Evolutionary conservation across 2,113 vertebrate genomes (phyloP).

Genomic region (Pachyramphus minor): DNA sequence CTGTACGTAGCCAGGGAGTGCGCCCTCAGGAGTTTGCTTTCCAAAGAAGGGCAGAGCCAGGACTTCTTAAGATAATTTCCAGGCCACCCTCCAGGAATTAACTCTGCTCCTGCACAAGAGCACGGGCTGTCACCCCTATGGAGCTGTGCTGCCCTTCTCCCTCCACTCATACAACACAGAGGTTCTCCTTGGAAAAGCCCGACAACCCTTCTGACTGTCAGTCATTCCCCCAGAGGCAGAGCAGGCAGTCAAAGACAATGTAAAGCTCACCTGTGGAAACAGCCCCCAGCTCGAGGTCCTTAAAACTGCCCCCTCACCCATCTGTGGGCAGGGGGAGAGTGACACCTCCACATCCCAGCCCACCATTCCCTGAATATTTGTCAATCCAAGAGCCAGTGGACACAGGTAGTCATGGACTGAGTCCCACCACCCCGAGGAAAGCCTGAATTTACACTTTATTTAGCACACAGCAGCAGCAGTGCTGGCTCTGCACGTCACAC

Average conservation of each 20-base stretch:
- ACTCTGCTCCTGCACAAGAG: background rate
- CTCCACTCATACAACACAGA: rapidly evolving
- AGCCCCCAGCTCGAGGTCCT: rapidly evolving
- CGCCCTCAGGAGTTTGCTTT: background rate
- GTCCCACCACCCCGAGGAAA: background rate
- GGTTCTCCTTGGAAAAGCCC: rapidly evolving
- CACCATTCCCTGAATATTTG: background rate
- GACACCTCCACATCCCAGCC: background rate
- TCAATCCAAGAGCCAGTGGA: background rate
- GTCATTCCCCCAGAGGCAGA: rapidly evolving
- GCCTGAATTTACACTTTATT: background rate
- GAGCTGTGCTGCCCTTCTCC: rapidly evolving
- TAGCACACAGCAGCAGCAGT: background rate
- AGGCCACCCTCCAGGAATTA: constrained; percentile 42
- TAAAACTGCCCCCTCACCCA: rapidly evolving
- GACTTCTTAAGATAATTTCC: constrained; percentile 8
- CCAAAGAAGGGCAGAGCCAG: constrained; percentile 47
- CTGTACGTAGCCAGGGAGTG: rapidly evolving
- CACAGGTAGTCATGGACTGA: background rate
- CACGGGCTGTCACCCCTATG: rapidly evolving
- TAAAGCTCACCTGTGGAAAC: background rate
- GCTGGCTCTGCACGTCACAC: background rate
- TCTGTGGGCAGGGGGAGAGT: rapidly evolving
- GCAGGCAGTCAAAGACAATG: background rate
- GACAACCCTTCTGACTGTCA: no score